Evolutionary conservation across 2,797 vertebrate genomes (phyloP), one percentile per base, ranked within the genome.

Genomic region (Acanthurus leucopareius): DNA sequence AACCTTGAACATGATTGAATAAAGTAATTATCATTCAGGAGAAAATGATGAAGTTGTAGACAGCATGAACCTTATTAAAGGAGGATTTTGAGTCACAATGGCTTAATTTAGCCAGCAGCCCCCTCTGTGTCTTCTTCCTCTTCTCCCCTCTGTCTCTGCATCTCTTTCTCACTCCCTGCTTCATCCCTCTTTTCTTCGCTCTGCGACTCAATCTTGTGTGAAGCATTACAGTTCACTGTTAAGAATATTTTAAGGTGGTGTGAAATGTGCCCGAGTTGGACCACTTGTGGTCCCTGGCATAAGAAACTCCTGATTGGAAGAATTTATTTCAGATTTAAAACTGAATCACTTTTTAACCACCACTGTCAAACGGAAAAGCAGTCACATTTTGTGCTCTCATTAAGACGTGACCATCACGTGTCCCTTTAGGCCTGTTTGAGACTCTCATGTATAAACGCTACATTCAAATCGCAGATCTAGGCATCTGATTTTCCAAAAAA

Each of bases 1-100:
- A 99, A 98, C 98, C 98, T 98, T 97, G 98, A 99, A 99, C 98
- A 99, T 99, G 98, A 99, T 99, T 99, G 98, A 99, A 99, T 99
- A 99, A 99, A 99, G 98, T 99, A 99, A 99, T 99, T 99, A 99
- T 99, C 98, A 99, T 99, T 99, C 98, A 98, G 97, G 97, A 97
- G 97, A 98, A 99, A 99, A 99, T 99, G 98, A 99, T 99, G 98
- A 99, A 99, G 98, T 99, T 99, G 98, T 99, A 99, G 98, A 99
- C 98, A 98, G 98, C 98, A 97, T 99, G 98, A 99, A 99, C 98
- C 98, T 99, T 99, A 99, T 99, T 99, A 99, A 99, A 99, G 97
- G 97, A 99, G 98, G 98, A 99, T 99, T 99, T 98, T 98, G 97
- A 99, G 98, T 99, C 98, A 99, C 98, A 99, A 99, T 98, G 97